A percentile compares a stretch with the other conserved stretches of the same genome.
Evolutionary conservation across 2,888 invertebrate species (phyloP).

Genomic region (Tiliacea aurago): DNA sequence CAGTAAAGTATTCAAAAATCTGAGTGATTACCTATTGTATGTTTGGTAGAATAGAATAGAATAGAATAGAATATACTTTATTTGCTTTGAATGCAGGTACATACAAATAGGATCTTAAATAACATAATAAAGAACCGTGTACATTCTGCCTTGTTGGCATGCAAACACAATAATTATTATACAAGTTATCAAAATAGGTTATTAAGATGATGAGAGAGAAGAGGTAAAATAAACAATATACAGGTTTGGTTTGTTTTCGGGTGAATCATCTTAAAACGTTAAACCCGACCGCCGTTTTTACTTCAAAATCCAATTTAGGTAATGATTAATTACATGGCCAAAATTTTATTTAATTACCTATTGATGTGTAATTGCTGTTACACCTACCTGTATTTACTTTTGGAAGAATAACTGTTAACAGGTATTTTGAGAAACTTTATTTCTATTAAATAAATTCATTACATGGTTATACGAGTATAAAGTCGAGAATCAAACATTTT

Average conservation of each 20-base stretch:
- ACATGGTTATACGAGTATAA: neutral
- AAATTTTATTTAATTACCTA: constrained; percentile 37
- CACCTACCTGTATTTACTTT: constrained; percentile 45
- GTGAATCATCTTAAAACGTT: constrained; percentile 29
- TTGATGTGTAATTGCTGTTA: constrained; percentile 32
- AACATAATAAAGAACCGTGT: too few species aligned
- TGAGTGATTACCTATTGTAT: neutral
- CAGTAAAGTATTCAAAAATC: constrained; percentile 1
- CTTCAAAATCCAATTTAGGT: constrained; percentile 28
- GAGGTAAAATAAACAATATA: constrained; percentile 12
- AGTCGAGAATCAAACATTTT: neutral
- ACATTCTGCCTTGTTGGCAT: too few species aligned
- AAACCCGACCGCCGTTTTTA: neutral
- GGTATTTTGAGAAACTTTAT: constrained; percentile 6
- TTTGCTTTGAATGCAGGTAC: too few species aligned
- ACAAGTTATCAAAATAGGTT: too few species aligned
- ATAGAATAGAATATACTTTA: too few species aligned
- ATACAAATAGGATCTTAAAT: too few species aligned
- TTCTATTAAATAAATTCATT: constrained; percentile 11
- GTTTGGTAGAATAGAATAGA: too few species aligned
- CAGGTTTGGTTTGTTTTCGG: constrained; percentile 15
- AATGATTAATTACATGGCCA: constrained; percentile 37
- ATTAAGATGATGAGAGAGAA: too few species aligned
- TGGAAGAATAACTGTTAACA: constrained; percentile 31
- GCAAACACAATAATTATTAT: too few species aligned